Conservation (phyloP, 2,797 vertebrate genomes). For the Gadopsis bispinosus region DNA sequence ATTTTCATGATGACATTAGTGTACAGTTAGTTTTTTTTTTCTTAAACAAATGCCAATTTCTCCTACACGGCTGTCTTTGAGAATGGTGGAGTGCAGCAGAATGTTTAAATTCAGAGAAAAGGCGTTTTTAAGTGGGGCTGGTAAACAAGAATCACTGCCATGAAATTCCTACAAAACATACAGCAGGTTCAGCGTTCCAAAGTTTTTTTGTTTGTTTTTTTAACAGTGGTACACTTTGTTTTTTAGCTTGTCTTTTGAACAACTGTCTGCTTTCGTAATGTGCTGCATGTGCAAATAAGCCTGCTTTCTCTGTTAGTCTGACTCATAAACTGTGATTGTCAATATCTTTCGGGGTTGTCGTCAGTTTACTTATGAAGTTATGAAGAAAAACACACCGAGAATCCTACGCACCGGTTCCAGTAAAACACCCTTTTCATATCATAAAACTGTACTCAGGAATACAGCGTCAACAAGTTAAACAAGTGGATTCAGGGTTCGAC, state of each 20-base stretch:
- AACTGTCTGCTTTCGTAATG: constrained; percentile 55
- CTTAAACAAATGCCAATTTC: constrained; percentile 8
- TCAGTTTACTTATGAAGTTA: constrained; percentile 25
- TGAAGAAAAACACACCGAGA: not conserved
- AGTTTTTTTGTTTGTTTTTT: too few relatives aligned
- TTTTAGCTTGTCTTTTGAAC: constrained; percentile 51
- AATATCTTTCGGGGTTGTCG: constrained; percentile 42
- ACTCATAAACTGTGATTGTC: constrained; percentile 76
- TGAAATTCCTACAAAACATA: constrained; percentile 19
- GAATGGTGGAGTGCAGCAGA: constrained; percentile 26
- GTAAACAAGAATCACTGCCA: constrained; percentile 20
- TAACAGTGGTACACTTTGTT: constrained; percentile 8
- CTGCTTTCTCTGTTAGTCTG: constrained; percentile 56
- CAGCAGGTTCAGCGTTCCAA: constrained; percentile 46
- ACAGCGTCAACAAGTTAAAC: not conserved
- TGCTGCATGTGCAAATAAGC: constrained; percentile 74
- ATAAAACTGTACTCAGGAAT: not conserved
- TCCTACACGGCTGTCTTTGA: constrained; percentile 39
- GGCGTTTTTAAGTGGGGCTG: not conserved
- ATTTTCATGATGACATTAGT: constrained; percentile 42
- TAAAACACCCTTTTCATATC: not conserved
- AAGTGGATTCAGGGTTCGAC: not conserved
- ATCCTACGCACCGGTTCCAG: not conserved
- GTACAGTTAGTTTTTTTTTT: constrained; percentile 35
- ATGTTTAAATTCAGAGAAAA: constrained; percentile 19